A percentile compares a stretch with the other conserved stretches of the same genome.
Conservation (phyloP, 2,888 invertebrate genomes). For the Pyrochroa serraticornis region DNA sequence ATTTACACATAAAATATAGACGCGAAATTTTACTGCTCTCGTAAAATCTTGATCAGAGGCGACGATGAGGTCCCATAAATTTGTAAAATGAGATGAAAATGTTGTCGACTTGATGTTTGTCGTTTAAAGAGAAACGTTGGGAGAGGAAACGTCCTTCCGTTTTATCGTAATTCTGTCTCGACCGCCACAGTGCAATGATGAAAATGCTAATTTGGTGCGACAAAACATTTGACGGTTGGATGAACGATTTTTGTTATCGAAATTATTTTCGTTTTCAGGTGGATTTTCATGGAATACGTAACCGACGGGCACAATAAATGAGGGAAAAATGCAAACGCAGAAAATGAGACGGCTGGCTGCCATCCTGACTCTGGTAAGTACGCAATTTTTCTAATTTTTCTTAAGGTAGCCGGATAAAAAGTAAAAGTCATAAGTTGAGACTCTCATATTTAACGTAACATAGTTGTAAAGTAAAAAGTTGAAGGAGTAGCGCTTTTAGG, state of each 20-base stretch:
- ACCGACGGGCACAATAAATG: conserved; percentile 20
- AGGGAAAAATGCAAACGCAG: conserved; percentile 18
- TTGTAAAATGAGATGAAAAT: conserved; percentile 24
- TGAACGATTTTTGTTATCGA: background rate
- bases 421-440: too few species aligned
- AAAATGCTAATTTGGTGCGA: background rate
- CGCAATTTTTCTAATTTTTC: too few species aligned
- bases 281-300: conserved; percentile 13
- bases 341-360: conserved; percentile 17
- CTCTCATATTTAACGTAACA: too few species aligned
- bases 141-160: background rate
- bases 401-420: too few species aligned
- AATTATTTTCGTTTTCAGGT: conserved; percentile 19
- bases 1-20: conserved; percentile 31
- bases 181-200: background rate
- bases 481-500: too few species aligned
- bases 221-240: too few species aligned
- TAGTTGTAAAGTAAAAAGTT: too few species aligned
- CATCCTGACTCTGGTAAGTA: conserved; percentile 19
- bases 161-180: background rate
- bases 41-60: conserved; percentile 31
- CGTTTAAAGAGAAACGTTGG: conserved; percentile 5
- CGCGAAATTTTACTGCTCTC: conserved; percentile 25
- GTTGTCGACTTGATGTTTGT: conserved; percentile 23
- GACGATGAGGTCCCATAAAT: conserved; percentile 30